Evolutionary conservation across 2,797 vertebrate genomes (phyloP), one percentile per base, ranked within the genome.

Genomic region (Channa striata): DNA sequence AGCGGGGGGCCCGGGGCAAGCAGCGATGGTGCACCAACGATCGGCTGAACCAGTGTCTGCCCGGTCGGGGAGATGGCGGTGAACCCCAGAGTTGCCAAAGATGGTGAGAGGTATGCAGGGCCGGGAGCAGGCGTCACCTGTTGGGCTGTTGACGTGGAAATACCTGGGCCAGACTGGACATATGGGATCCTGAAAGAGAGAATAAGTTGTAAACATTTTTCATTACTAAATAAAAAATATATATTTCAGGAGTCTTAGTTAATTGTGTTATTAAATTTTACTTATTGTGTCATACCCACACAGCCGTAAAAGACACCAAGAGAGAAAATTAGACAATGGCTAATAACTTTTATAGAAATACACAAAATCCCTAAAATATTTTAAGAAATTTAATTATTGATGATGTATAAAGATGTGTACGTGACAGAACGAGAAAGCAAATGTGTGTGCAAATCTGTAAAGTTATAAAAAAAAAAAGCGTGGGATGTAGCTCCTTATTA

Each of bases 141-240:
- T 42, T 92, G 92, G 77, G 88, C 87, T 1, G 93, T 89, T 34
- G 89, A 72, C 1, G 87, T 79, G 67, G 91, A 82, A 42, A 93
- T 90, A 37, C 94, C 93, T 0, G 92, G 90, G 11, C 93, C 87
- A 4, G 96, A 96, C 88, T 96, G 96, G 72, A 97, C 96, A 0
- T 96, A 96, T 3, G 95, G 95, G 90, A 98, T 97, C 90, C 96
- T 97, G 81, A n/a, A 66, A 33, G 16, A 72, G 6, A 80, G 16
- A 60, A 20, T 21, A 33, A n/a, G 23, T 33, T 19, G 4, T 30
- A 17, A 60, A 52, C 17, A 21, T 3, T 21, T 5, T 8, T 2
- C 37, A 71, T 9, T 37, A 23, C 23, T 46, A 39, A 8, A 21
- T 54, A 12, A 33, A 17, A 21, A n/a, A n/a, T n/a, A n/a, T n/a